Evolutionary conservation across 2,888 invertebrate species (phyloP), one percentile per base, ranked within the genome.

Genomic region (Diaperis boleti): DNA sequence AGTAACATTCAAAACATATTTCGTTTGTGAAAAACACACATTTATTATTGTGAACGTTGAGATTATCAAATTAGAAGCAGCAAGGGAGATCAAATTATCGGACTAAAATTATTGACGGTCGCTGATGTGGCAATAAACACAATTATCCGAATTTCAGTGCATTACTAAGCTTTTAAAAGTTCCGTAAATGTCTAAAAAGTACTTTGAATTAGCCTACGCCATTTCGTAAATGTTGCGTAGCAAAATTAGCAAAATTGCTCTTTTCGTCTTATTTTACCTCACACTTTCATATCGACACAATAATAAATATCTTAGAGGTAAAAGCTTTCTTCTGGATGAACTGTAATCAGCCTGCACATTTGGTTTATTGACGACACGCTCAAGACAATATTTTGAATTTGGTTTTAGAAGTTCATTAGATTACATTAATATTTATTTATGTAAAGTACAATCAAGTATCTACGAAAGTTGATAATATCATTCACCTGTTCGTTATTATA

Each of bases 301-400:
- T 49, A 47, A 60, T 60, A 60, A 60, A 60, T 60, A 31, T 42
- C 20, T 60, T 42, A 60, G 15, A 29, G 42, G 44, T 60, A 60
- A 60, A 60, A 60, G 59, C 59, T 20, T 31, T n/a, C n/a, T n/a
- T n/a, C n/a, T 8, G 42, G 17, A 33, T 35, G 26, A 17, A 45
- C 35, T 45, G n/a, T n/a, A n/a, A n/a, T n/a, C n/a, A n/a, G n/a
- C n/a, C n/a, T n/a, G n/a, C n/a, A n/a, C n/a, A n/a, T n/a, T n/a
- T n/a, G n/a, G n/a, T n/a, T n/a, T n/a, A n/a, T n/a, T n/a, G n/a
- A n/a, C n/a, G n/a, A n/a, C n/a, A n/a, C n/a, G n/a, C n/a, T n/a
- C n/a, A n/a, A n/a, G n/a, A n/a, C n/a, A n/a, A n/a, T n/a, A n/a
- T n/a, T n/a, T n/a, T n/a, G n/a, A n/a, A n/a, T n/a, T n/a, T n/a